Evolutionary conservation across 1,140 invertebrate species (phyloP).

Genomic region (Orchesella cincta): DNA sequence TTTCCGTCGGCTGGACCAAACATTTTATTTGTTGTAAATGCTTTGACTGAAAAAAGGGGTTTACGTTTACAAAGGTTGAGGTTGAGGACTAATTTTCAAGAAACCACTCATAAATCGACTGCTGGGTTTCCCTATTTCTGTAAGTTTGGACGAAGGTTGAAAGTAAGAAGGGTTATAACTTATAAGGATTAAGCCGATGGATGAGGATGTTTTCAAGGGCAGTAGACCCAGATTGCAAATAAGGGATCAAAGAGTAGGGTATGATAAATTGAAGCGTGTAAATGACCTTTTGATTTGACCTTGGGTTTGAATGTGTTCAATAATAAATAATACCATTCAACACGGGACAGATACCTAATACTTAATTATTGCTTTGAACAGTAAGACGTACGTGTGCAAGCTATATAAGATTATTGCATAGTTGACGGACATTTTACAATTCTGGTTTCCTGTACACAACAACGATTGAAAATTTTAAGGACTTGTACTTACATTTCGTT

Average conservation of each 20-base stretch:
- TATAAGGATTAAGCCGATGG: background rate
- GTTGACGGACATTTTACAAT: background rate
- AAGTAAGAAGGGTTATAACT: background rate
- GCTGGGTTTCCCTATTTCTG: no score
- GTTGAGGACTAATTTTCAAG: no score
- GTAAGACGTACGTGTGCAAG: background rate
- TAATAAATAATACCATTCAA: background rate
- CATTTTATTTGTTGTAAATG: no score
- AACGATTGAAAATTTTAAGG: background rate
- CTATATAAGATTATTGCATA: background rate
- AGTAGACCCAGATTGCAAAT: background rate
- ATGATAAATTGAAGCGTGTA: background rate
- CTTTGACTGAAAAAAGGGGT: no score
- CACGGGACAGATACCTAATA: background rate
- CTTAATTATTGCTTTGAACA: background rate
- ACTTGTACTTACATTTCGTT: slow-evolving; percentile 15
- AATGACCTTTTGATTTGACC: no score
- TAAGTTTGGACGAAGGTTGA: no score
- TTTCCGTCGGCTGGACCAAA: background rate
- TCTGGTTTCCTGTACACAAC: background rate
- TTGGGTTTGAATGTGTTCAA: no score
- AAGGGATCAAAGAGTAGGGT: background rate
- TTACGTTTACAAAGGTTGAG: no score
- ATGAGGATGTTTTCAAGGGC: background rate
- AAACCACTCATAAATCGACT: no score